Conservation (phyloP, 2,888 invertebrate genomes). For the Arge pagana region DNA sequence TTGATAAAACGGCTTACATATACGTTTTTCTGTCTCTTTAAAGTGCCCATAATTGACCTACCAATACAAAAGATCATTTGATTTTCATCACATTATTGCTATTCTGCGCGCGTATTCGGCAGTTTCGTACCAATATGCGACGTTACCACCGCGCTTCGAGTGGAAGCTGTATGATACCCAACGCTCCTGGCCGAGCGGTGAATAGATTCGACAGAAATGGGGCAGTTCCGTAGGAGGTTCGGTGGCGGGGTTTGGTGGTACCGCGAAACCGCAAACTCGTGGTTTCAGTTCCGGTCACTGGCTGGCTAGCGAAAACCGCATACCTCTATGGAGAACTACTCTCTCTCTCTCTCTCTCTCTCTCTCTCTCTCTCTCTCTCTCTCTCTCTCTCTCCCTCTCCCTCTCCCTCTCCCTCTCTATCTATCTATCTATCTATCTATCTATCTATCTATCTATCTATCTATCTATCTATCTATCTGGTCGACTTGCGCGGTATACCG, state of each 20-base stretch:
- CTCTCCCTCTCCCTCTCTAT: not conserved
- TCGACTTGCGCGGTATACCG: no score
- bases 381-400: slow-evolving; percentile 9
- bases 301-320: slow-evolving; percentile 19
- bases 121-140: no score
- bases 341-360: slow-evolving; percentile 18
- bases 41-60: no score
- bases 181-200: not conserved
- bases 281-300: slow-evolving; percentile 19
- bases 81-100: no score
- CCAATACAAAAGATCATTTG: no score
- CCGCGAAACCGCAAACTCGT: slow-evolving; percentile 55
- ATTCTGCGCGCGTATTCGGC: no score
- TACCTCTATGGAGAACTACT: slow-evolving; percentile 14
- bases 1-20: no score
- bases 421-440: not conserved
- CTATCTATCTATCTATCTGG: not conserved
- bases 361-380: slow-evolving; percentile 22
- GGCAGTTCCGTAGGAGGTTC: slow-evolving; percentile 31
- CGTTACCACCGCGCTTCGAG: no score
- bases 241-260: slow-evolving; percentile 51
- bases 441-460: not conserved
- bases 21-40: no score
- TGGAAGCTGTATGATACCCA: no score
- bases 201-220: slow-evolving; percentile 16